Base-by-base conservation (phyloP, 2,113 vertebrate species). In the Oceanites oceanicus region DNA sequence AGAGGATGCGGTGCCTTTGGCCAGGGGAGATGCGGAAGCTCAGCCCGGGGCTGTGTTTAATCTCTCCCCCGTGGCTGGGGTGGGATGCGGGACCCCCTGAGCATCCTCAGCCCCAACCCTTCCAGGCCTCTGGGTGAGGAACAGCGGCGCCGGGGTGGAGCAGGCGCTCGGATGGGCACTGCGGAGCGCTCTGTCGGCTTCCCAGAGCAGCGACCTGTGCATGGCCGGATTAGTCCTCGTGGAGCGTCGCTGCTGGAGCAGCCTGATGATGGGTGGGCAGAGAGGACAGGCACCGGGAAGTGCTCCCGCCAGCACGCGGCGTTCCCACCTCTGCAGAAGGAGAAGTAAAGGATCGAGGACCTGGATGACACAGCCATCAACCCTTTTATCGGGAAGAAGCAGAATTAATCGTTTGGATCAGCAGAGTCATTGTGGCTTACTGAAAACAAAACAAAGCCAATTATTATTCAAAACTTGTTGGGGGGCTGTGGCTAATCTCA, bases 361-460 rank as follows among this genome's bases (percentile, higher is more conserved):
- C 44, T 3, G 13, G 65, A 12, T 27, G 70, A 14, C 15, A 5
- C 1, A 22, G 77, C 56, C 56, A 61, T 52, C 73, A 58, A 36
- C 62, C 44, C 25, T 26, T 77, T 77, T 52, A n/a, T 72, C 2
- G 0, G 40, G 21, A 67, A 34, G 11, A 66, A 89, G 92, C 87
- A 49, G 85, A 87, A 81, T 91, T 94, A 91, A 94, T 95, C 73
- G 13, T 74, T 82, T 0, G 4, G 84, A 91, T 95, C 95, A 68
- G 74, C 87, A 56, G 77, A 83, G 49, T 94, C 87, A 49, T 72
- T 72, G 87, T 79, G 89, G 77, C 63, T 95, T 20, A 55, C 49
- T 67, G 95, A 38, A 96, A 94, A 92, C 91, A 96, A 96, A 95
- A 63, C 94, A 71, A 94, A 96, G 88, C 65, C 85, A 78, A 94